Evolutionary conservation across 2,888 invertebrate species (phyloP), one percentile per base, ranked within the genome.

Genomic region (Corbicula japonica): DNA sequence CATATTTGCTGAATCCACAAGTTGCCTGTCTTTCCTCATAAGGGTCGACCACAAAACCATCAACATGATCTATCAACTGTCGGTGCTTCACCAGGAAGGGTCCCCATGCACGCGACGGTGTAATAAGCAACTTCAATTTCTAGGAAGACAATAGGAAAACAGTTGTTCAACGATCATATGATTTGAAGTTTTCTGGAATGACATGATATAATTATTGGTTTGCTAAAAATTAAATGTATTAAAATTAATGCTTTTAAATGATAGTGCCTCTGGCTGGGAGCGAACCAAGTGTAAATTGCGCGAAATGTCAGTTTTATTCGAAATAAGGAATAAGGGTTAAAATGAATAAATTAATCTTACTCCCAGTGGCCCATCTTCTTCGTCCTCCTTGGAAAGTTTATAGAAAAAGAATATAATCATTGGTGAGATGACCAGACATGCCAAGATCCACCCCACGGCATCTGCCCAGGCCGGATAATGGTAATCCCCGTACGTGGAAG

Each of bases 401-500:
- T 87, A 88, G 15, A 91, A 46, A 73, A 89, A 86, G 15, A 85
- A 85, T n/a, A 90, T 80, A 15, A 92, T 88, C 18, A 93, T 92
- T 48, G 90, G 87, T 18, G 86, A 28, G 8, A 93, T 86, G 30
- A 88, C 89, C 44, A 85, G 58, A 32, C 90, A 76, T 1, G 92
- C 90, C 72, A 93, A 84, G 50, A 90, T 66, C 93, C 93, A 93
- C 38, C 92, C 93, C 34, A 93, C 21, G 12, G 76, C 89, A 66
- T 93, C 92, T 5, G 92, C 92, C 92, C 92, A 93, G 10, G 41
- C 80, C 6, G 92, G 92, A 79, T 87, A 93, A n/a, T 70, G 52
- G 80, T 92, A 92, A 63, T 91, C 89, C 8, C 90, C 92, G 75
- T 89, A 92, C 54, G 92, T 92, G 0, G 85, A 90, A 0, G 88